These are phyloP conservation scores for Ophonus ardosiacus DNA, from an alignment of 2,888 invertebrate genomes.

Conservation along the genomic window DNA sequence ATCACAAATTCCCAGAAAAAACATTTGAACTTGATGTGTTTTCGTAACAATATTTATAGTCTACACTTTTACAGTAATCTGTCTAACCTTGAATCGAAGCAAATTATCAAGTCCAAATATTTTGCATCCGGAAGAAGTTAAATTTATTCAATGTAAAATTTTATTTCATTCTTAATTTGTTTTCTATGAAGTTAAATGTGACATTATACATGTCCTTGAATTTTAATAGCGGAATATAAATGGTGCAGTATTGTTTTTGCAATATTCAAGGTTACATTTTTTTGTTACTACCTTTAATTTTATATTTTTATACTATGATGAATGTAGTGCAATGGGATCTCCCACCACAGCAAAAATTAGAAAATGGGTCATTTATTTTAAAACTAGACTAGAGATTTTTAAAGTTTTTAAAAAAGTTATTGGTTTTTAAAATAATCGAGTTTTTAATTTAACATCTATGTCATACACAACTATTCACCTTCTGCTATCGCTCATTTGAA, in stretches of 20 bases:
- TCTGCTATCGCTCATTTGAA: too few relatives aligned
- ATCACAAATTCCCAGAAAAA: slow-evolving; percentile 17
- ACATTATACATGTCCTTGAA: slow-evolving; percentile 1
- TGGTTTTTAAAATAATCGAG: too few relatives aligned
- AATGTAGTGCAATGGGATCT: too few relatives aligned
- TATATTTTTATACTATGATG: not conserved
- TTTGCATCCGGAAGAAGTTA: not conserved
- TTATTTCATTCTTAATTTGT: slow-evolving; percentile 7
- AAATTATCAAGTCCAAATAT: not conserved
- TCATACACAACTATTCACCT: too few relatives aligned
- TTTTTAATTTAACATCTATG: too few relatives aligned
- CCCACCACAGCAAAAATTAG: too few relatives aligned
- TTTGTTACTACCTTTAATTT: not conserved
- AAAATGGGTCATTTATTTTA: too few relatives aligned
- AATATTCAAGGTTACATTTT: slow-evolving; percentile 1
- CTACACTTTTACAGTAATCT: slow-evolving; percentile 6
- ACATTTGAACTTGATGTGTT: slow-evolving; percentile 3
- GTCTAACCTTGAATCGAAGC: slow-evolving; percentile 3
- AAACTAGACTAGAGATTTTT: too few relatives aligned
- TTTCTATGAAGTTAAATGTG: not conserved
- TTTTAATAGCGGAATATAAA: slow-evolving; percentile 15
- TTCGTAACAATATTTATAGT: slow-evolving; percentile 15
- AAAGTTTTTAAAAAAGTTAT: too few relatives aligned
- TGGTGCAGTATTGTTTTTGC: slow-evolving; percentile 14
- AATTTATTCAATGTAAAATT: slow-evolving; percentile 12